phyloP scores from a whole-genome alignment of 1,140 invertebrate species.

The Mercenaria mercenaria region DNA sequence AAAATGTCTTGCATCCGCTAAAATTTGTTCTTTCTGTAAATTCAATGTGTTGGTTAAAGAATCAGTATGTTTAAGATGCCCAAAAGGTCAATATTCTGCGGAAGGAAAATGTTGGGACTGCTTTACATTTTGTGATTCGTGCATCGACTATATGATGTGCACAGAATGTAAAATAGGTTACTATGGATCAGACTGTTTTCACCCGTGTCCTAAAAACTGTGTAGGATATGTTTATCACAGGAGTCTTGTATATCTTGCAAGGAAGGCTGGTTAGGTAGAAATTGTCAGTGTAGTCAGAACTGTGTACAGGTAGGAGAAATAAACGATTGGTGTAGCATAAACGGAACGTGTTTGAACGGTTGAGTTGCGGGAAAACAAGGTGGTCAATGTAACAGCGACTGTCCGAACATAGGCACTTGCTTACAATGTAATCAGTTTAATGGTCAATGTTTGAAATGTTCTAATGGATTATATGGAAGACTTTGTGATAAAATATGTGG shows the following conservation, averaged over 20 bases:
- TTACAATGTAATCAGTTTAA: background rate
- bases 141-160: background rate
- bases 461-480: background rate
- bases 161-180: background rate
- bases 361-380: background rate
- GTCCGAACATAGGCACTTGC: background rate
- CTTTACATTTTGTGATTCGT: background rate
- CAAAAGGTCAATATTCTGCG: background rate
- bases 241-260: background rate
- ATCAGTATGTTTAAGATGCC: background rate
- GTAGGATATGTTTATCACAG: background rate
- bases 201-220: background rate
- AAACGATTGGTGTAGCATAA: background rate
- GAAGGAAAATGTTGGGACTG: background rate
- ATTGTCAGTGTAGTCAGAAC: background rate
- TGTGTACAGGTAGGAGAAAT: background rate
- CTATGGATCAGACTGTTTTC: background rate
- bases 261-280: background rate
- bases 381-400: background rate
- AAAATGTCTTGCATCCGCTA: background rate
- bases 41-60: background rate
- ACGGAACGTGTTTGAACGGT: background rate
- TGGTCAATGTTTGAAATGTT: background rate
- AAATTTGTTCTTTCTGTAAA: background rate
- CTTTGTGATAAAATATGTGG: background rate